Evolutionary conservation across 1,140 invertebrate species (phyloP).

Genomic region (Saccostrea echinata): DNA sequence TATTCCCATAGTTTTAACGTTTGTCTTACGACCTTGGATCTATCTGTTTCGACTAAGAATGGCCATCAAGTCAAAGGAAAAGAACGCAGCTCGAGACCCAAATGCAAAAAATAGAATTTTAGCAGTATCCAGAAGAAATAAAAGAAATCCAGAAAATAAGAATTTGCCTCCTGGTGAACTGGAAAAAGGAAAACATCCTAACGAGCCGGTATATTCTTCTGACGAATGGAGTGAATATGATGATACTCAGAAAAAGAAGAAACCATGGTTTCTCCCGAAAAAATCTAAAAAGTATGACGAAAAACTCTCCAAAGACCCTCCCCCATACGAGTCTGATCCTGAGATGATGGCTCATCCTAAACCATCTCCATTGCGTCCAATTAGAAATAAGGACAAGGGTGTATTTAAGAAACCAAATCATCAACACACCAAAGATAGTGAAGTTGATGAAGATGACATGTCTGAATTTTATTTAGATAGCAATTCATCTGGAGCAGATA

Average conservation of each 20-base stretch:
- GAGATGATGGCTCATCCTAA: not conserved
- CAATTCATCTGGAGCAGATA: not conserved
- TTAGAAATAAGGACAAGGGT: not conserved
- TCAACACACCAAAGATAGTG: not conserved
- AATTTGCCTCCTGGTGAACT: not conserved
- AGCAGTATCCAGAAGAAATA: constrained; percentile 13
- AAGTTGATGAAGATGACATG: constrained; percentile 10
- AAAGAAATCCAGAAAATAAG: not conserved
- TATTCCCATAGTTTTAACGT: not conserved
- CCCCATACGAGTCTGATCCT: not conserved
- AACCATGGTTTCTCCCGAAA: not conserved
- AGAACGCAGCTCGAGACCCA: not conserved
- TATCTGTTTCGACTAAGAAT: constrained; percentile 36
- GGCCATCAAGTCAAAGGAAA: constrained; percentile 41
- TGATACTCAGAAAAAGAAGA: not conserved
- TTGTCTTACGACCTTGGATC: constrained; percentile 40
- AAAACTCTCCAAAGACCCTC: not conserved
- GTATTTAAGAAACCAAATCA: constrained; percentile 31
- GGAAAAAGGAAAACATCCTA: not conserved
- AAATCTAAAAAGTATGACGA: constrained; percentile 6
- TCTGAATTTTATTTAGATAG: constrained; percentile 22
- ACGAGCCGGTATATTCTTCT: not conserved
- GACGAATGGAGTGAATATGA: constrained; percentile 41
- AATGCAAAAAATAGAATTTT: constrained; percentile 27
- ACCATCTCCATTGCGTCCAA: not conserved